Conservation (phyloP, 2,113 vertebrate genomes). For the Gila orcuttii region DNA sequence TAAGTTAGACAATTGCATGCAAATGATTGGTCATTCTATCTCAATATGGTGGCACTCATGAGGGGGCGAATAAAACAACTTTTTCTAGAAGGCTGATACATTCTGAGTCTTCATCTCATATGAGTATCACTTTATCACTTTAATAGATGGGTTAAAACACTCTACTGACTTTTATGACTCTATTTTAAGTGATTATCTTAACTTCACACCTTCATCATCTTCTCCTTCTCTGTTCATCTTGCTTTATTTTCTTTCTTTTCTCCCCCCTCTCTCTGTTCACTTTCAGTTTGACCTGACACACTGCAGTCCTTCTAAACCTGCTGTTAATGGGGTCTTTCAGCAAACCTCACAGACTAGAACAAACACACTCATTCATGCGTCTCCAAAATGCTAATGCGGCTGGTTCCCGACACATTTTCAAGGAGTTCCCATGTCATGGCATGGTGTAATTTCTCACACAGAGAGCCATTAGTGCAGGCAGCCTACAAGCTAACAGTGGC, state of each 20-base stretch:
- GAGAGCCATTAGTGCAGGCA: conserved; percentile 44
- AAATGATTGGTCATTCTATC: not conserved
- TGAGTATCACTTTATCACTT: not conserved
- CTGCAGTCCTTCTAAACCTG: conserved; percentile 58
- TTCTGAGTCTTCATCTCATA: not conserved
- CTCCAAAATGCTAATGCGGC: conserved; percentile 75
- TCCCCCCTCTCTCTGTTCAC: conserved; percentile 15
- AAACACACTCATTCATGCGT: conserved; percentile 71
- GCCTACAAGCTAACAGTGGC: conserved; percentile 53
- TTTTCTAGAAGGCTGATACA: too few relatives aligned
- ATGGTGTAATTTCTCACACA: conserved; percentile 49
- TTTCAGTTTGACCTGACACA: conserved; percentile 18
- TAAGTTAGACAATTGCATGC: not conserved
- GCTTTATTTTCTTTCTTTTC: not conserved
- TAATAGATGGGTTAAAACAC: not conserved
- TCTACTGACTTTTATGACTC: not conserved
- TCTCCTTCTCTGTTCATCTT: not conserved
- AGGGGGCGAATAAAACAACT: too few relatives aligned
- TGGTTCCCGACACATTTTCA: conserved; percentile 66
- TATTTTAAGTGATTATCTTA: conserved; percentile 4
- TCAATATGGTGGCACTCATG: not conserved
- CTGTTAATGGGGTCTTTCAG: conserved; percentile 72
- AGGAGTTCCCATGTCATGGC: conserved; percentile 65
- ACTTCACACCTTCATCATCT: not conserved
- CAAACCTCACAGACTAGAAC: conserved; percentile 65